Evolutionary conservation across 2,797 vertebrate genomes (phyloP).

Genomic region (Gadopsis marmoratus): DNA sequence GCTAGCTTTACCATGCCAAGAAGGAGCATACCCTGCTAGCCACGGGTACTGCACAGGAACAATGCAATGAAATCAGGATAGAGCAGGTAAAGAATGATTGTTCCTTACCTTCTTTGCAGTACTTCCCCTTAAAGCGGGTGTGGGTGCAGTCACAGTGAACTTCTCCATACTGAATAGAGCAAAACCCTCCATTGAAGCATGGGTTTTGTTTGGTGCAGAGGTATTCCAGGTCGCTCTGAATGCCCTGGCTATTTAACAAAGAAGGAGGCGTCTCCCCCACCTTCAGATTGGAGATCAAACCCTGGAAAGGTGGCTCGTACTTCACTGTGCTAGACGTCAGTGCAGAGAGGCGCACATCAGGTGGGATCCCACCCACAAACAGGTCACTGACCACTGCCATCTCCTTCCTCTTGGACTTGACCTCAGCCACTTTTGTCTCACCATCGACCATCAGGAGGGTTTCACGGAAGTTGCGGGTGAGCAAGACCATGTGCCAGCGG

Average conservation of each 20-base stretch:
- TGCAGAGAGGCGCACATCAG: conserved; percentile 93
- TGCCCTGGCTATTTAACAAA: conserved; percentile 93
- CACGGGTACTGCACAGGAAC: neutral
- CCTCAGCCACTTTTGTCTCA: conserved; percentile 90
- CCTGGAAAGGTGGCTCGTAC: conserved; percentile 93
- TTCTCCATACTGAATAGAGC: conserved; percentile 88
- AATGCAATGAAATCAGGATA: neutral
- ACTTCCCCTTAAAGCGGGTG: conserved; percentile 92
- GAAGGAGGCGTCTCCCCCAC: conserved; percentile 91
- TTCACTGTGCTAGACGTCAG: conserved; percentile 94
- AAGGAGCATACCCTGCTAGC: neutral
- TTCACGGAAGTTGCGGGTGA: conserved; percentile 91
- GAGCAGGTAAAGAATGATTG: neutral
- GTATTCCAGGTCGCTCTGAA: conserved; percentile 89
- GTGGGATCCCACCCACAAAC: conserved; percentile 95
- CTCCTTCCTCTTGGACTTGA: conserved; percentile 93
- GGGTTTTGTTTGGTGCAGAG: conserved; percentile 91
- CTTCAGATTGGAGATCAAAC: conserved; percentile 93
- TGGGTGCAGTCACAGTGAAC: conserved; percentile 92
- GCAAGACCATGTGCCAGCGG: conserved; percentile 94
- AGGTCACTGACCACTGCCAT: conserved; percentile 96
- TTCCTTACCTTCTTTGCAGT: conserved; percentile 94
- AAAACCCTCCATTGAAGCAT: conserved; percentile 92
- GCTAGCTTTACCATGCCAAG: neutral
- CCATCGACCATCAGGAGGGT: conserved; percentile 92